A percentile compares a stretch with the other conserved stretches of the same genome.
Evolutionary conservation across 64 coral and sea anemone species (phyloP).

Genomic region (Orbicella faveolata): DNA sequence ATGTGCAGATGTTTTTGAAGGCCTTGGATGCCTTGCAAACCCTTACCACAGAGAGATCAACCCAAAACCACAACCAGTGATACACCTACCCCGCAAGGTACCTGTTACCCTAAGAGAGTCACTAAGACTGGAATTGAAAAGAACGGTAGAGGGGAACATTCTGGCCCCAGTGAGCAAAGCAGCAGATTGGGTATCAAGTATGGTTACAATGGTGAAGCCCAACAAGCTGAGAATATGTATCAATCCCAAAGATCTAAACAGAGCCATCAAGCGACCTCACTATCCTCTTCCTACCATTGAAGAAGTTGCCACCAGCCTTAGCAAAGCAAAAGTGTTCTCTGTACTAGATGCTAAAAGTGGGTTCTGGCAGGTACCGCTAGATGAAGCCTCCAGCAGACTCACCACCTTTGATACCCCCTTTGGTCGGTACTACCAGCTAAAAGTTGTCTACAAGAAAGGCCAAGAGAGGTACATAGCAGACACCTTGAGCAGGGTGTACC

Average conservation of each 20-base stretch:
- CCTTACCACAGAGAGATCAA: constrained; percentile 60
- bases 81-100: constrained; percentile 62
- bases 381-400: constrained; percentile 47
- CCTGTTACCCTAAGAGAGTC: no score
- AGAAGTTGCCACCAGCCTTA: no score
- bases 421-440: constrained; percentile 46
- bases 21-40: constrained; percentile 40
- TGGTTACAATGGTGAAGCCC: constrained; percentile 41
- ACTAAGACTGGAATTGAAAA: no score
- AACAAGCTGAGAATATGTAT: constrained; percentile 57
- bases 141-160: no score
- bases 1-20: constrained; percentile 20
- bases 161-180: no score
- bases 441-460: constrained; percentile 42
- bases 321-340: no score
- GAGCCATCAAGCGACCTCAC: constrained; percentile 36
- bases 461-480: constrained; percentile 48
- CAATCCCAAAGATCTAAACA: constrained; percentile 66
- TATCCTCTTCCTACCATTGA: no score
- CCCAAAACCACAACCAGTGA: constrained; percentile 7
- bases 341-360: no score
- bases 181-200: constrained; percentile 63
- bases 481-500: constrained; percentile 8
- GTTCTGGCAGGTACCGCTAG: no score
- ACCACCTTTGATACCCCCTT: constrained; percentile 42